Percentiles rank a stretch among this genome's conserved stretches.
phyloP scores from a whole-genome alignment of 2,113 vertebrate genomes.

The Propithecus coquereli region DNA sequence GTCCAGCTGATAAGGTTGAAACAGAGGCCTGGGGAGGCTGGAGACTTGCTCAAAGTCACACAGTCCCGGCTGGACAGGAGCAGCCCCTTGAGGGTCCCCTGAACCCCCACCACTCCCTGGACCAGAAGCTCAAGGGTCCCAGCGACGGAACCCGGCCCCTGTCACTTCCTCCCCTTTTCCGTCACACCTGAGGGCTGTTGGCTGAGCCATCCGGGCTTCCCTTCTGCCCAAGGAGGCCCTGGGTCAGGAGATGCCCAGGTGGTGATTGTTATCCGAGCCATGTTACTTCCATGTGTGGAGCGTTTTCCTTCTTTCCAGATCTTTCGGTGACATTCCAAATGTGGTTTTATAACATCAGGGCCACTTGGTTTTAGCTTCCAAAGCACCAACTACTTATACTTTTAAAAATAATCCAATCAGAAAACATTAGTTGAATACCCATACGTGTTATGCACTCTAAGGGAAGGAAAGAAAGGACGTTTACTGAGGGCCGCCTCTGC shows the following conservation, averaged over 20 bases:
- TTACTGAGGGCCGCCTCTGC: background rate
- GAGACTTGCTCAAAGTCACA: background rate
- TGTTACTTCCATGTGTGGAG: accelerated
- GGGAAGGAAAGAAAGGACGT: background rate
- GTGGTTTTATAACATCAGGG: background rate
- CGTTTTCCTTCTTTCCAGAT: background rate
- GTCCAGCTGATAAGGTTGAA: background rate
- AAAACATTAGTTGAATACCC: accelerated
- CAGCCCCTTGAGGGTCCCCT: too few relatives aligned
- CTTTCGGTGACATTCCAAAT: background rate
- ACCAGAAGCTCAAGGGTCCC: background rate
- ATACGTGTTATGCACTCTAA: accelerated
- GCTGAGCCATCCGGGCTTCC: background rate
- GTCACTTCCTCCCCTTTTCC: background rate
- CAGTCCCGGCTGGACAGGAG: background rate
- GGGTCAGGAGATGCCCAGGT: background rate
- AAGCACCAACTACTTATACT: background rate
- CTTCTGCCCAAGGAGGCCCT: background rate
- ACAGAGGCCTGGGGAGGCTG: background rate
- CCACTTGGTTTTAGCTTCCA: background rate
- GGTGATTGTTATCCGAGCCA: background rate
- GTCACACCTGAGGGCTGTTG: background rate
- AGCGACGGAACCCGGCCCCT: accelerated
- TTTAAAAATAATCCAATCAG: background rate
- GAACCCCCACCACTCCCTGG: background rate